Base-by-base conservation (phyloP, 2,888 invertebrate species). In the Lysandra bellargus region DNA sequence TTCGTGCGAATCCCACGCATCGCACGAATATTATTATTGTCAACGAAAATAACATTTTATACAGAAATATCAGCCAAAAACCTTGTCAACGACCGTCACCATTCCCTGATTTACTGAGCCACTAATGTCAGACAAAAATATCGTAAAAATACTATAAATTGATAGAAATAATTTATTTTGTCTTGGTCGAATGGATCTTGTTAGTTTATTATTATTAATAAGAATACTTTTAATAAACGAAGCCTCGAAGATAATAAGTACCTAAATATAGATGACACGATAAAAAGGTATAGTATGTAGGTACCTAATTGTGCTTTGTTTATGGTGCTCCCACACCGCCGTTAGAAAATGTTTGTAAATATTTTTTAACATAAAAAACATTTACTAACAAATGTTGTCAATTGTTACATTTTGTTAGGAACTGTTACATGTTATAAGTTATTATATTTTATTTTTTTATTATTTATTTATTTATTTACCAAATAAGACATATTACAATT, bases 21-120 rank as follows among this genome's bases (percentile, higher is more conserved):
- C 53, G 4, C 33, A 76, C 53, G 33, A 57, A 57, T 76, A 76
- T 76, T 53, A 53, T 53, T 76, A 76, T 57, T 76, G 57, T 76
- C n/a, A 53, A 76, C 53, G 12, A 57, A 76, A 76, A 76, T 76
- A 76, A 57, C 44, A 9, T 23, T 33, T 57, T 76, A 33, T 33
- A 76, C 33, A 76, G 14, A 76, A 76, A 76, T 76, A 76, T 76
- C 53, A 53, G 53, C 53, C 76, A 53, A 76, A 75, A 76, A 76
- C 53, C 53, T 76, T 76, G 76, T 76, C 76, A 76, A 33, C 76
- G 53, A 53, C 76, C 57, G 76, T 33, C 76, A 30, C 17, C 17
- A 14, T 33, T 69, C 69, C 30, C 33, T 37, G 69, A 33, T 69
- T 33, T 69, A 69, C 69, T 69, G 57, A 4, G 57, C 14, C 33